A percentile compares a stretch with the other conserved stretches of the same genome.
phyloP scores from a whole-genome alignment of 2,797 vertebrate species.

The Anas flavirostris region DNA sequence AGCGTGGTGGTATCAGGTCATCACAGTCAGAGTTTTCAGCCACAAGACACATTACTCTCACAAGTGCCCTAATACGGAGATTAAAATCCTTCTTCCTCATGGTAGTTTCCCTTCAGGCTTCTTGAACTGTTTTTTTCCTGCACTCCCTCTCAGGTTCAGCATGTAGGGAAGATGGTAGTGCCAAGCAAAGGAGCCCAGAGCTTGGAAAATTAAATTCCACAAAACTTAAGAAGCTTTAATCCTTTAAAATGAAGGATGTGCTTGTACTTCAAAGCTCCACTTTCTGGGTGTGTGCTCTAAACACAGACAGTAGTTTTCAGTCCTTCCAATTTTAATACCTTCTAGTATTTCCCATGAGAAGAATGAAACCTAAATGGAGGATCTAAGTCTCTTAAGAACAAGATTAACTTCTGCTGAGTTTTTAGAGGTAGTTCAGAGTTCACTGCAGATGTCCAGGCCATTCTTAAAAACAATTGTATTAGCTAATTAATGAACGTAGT shows the following conservation, averaged over 20 bases:
- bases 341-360: neutral
- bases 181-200: neutral
- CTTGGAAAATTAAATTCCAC: neutral
- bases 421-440: neutral
- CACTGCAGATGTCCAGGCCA: neutral
- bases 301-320: neutral
- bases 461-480: neutral
- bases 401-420: neutral
- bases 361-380: neutral
- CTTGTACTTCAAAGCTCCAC: neutral
- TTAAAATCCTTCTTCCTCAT: neutral
- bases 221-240: neutral
- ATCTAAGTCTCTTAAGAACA: neutral
- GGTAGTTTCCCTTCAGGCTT: neutral
- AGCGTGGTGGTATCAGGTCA: rapidly evolving
- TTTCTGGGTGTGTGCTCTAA: neutral
- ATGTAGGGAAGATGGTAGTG: rapidly evolving
- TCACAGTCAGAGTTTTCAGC: neutral
- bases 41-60: neutral
- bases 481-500: neutral
- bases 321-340: neutral
- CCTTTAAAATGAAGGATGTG: neutral
- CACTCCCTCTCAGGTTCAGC: too few relatives aligned
- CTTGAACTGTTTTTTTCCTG: neutral
- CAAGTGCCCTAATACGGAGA: neutral